Percentiles rank a stretch among this genome's conserved stretches.
These are phyloP conservation scores for Lineus longissimus DNA, from an alignment of 1,140 invertebrate species.

Conservation along the genomic window DNA sequence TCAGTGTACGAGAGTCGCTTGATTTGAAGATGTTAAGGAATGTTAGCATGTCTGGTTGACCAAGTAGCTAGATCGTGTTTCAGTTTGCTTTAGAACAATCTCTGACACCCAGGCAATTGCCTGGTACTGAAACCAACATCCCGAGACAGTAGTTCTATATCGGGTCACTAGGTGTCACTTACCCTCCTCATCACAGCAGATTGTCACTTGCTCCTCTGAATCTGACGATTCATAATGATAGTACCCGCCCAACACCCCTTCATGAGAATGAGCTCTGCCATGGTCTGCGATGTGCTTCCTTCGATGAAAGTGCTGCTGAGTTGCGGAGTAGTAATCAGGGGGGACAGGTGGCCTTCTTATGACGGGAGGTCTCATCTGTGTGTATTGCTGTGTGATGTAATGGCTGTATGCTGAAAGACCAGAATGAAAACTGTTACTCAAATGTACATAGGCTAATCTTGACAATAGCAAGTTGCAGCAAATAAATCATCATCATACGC, in stretches of 20 bases:
- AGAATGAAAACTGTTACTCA: slow-evolving; percentile 7
- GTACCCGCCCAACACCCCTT: slow-evolving; percentile 19
- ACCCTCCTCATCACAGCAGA: too few relatives aligned
- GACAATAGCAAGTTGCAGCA: neutral
- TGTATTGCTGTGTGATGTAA: slow-evolving; percentile 36
- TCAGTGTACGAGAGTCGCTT: too few relatives aligned
- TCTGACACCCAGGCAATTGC: too few relatives aligned
- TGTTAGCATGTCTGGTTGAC: too few relatives aligned
- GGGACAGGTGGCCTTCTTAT: slow-evolving; percentile 38
- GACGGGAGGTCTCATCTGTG: slow-evolving; percentile 14
- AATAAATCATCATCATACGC: neutral
- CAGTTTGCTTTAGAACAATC: too few relatives aligned
- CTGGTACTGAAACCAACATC: too few relatives aligned
- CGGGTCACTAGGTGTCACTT: too few relatives aligned
- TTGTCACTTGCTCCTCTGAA: too few relatives aligned
- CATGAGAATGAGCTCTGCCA: slow-evolving; percentile 35
- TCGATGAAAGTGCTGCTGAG: slow-evolving; percentile 39
- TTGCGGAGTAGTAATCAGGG: slow-evolving; percentile 48
- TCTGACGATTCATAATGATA: too few relatives aligned
- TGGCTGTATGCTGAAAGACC: slow-evolving; percentile 37
- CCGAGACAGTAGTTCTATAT: too few relatives aligned
- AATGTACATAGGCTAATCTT: neutral
- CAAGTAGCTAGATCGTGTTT: too few relatives aligned
- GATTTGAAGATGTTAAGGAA: too few relatives aligned
- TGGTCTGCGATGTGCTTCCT: slow-evolving; percentile 30